phyloP scores from a whole-genome alignment of 2,888 invertebrate species.

The Eilema sororculum region DNA sequence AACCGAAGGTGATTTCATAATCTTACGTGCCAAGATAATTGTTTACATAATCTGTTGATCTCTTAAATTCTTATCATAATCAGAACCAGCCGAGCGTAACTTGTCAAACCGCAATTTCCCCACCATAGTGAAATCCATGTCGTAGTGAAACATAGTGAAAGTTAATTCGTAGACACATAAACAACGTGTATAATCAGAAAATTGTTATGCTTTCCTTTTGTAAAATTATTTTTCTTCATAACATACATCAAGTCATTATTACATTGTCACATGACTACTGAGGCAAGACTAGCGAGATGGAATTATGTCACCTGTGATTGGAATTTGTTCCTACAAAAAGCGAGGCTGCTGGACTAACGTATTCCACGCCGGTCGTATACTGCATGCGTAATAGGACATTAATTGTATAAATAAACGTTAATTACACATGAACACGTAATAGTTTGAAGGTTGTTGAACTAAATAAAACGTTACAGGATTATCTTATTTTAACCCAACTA shows the following conservation, averaged over 20 bases:
- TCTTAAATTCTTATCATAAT: constrained; percentile 47
- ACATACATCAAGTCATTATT: neutral
- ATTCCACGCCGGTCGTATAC: neutral
- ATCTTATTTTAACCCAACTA: constrained; percentile 9
- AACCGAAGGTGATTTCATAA: neutral
- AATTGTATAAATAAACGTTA: constrained; percentile 19
- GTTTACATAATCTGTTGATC: constrained; percentile 50
- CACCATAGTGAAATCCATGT: constrained; percentile 52
- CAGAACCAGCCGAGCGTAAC: constrained; percentile 43
- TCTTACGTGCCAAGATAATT: neutral
- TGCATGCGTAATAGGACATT: constrained; percentile 30
- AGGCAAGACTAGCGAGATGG: neutral
- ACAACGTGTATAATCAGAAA: constrained; percentile 69
- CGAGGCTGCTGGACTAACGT: neutral
- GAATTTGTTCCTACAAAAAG: too few relatives aligned
- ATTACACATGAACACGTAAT: constrained; percentile 30
- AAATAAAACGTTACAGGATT: constrained; percentile 36
- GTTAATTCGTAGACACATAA: constrained; percentile 64
- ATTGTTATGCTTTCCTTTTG: constrained; percentile 69
- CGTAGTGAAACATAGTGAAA: constrained; percentile 78
- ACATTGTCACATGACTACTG: neutral
- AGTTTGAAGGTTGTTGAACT: constrained; percentile 29
- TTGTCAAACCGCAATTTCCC: constrained; percentile 55
- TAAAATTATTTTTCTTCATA: constrained; percentile 23
- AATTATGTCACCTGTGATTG: neutral